These are phyloP conservation scores for Zophobas atratus DNA, from an alignment of 1,140 invertebrate species.

Conservation along the genomic window DNA sequence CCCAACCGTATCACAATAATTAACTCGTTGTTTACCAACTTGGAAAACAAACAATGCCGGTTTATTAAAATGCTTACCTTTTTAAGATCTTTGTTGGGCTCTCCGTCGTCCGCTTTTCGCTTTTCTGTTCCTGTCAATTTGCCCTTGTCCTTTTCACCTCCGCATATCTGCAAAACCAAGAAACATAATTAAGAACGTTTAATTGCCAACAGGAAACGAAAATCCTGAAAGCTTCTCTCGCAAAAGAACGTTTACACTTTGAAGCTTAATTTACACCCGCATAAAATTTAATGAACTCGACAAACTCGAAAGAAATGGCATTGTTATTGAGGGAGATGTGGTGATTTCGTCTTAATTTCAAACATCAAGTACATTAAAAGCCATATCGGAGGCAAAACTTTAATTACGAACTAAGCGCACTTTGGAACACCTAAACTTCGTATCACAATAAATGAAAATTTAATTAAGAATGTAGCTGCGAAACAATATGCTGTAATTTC, in stretches of 20 bases:
- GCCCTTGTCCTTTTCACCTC: conserved; percentile 73
- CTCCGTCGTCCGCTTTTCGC: conserved; percentile 78
- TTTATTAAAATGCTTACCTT: conserved; percentile 71
- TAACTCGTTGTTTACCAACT: conserved; percentile 10
- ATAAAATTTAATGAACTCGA: conserved; percentile 37
- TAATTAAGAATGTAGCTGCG: too few species aligned
- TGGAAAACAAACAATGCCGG: conserved; percentile 42
- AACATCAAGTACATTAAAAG: not conserved
- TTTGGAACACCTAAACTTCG: not conserved
- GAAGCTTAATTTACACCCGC: conserved; percentile 41
- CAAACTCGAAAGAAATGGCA: conserved; percentile 23
- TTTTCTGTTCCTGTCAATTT: conserved; percentile 77
- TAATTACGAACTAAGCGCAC: too few species aligned
- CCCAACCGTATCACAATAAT: conserved; percentile 20
- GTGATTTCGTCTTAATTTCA: not conserved
- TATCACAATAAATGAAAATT: too few species aligned
- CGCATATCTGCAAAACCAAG: conserved; percentile 69
- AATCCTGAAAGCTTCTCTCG: conserved; percentile 31
- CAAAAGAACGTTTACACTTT: conserved; percentile 42
- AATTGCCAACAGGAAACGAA: conserved; percentile 45
- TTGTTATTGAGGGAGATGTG: conserved; percentile 25
- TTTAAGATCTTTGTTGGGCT: conserved; percentile 80
- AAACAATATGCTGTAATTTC: too few species aligned
- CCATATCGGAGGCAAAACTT: not conserved
- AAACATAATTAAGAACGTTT: conserved; percentile 46